Base-by-base conservation (phyloP, 2,113 vertebrate genomes). In the Lipophrys pholis region DNA sequence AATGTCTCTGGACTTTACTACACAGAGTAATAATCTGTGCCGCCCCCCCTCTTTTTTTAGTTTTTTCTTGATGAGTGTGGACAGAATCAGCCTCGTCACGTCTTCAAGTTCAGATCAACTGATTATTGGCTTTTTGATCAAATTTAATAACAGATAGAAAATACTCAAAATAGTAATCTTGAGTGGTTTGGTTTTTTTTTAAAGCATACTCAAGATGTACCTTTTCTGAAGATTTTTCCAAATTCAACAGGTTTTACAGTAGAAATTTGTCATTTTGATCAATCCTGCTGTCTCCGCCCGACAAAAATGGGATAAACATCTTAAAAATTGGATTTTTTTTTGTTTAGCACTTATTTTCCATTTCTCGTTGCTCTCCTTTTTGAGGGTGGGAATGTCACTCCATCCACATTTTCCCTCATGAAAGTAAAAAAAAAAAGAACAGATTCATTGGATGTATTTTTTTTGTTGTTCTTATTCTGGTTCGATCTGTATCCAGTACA, bases 361-460 rank as follows among this genome's bases (percentile, higher is more conserved):
- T 39, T 42, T 17, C 16, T 60, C 51, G 4, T 30, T 30, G 21
- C 11, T 11, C 46, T 56, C 6, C 30, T 64, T 39, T 30, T 55
- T 56, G 55, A n/a, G n/a, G n/a, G 11, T 30, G 21, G 21, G 42
- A 71, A 39, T 40, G 30, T 8, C 30, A 63, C 45, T 40, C 57
- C 43, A 17, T 61, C 15, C 9, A 38, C 5, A 0, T 51, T n/a
- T 45, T 69, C 76, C 82, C 78, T 57, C 17, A 16, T 80, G 58
- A 86, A 90, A 86, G 86, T 91, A 81, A 89, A 89, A 64, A 30
- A 49, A 14, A 88, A 89, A 64, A 17, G 49, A 14, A 39, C 30
- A 14, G 66, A 48, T 7, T 64, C 43, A 6, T 39, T 30, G 43
- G 54, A 76, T 69, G 46, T 30, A 30, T 30, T 30, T 30, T 30